Percentiles rank a stretch among this genome's conserved stretches.
phyloP scores from a whole-genome alignment of 2,888 invertebrate species.

The Lacanobia wlatinum region DNA sequence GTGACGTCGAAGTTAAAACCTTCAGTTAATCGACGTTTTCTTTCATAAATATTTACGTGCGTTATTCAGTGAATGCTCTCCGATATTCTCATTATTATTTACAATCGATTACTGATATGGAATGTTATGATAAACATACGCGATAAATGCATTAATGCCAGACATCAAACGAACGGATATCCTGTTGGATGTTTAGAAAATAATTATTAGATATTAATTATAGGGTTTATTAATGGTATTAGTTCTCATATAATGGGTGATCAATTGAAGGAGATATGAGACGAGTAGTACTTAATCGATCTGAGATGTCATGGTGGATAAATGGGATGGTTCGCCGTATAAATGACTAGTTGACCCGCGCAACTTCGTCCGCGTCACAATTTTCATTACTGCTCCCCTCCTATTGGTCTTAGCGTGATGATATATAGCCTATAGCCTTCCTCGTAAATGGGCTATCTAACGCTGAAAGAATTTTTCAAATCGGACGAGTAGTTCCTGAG shows the following conservation, averaged over 20 bases:
- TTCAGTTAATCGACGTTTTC: conserved; percentile 39
- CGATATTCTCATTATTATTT: conserved; percentile 54
- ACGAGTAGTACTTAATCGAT: conserved; percentile 26
- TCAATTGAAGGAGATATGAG: conserved; percentile 25
- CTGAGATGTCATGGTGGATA: conserved; percentile 28
- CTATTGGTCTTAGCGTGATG: no score
- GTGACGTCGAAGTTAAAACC: conserved; percentile 35
- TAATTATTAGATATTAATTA: conserved; percentile 40
- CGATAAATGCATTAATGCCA: conserved; percentile 53
- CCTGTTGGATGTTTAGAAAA: conserved; percentile 49
- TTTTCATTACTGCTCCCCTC: no score
- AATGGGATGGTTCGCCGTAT: conserved; percentile 40
- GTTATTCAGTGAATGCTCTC: conserved; percentile 42
- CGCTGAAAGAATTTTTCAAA: no score
- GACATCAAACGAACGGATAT: conserved; percentile 52
- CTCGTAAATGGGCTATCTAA: no score
- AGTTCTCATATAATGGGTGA: conserved; percentile 24
- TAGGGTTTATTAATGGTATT: conserved; percentile 34
- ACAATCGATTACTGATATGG: conserved; percentile 55
- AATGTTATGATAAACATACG: conserved; percentile 51
- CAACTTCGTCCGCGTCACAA: no score
- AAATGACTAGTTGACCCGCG: no score
- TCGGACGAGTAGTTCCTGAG: no score
- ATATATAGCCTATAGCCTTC: no score
- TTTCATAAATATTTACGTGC: conserved; percentile 47